These are phyloP conservation scores for Jaculus jaculus DNA, from an alignment of 2,113 vertebrate genomes.

Conservation along the genomic window DNA sequence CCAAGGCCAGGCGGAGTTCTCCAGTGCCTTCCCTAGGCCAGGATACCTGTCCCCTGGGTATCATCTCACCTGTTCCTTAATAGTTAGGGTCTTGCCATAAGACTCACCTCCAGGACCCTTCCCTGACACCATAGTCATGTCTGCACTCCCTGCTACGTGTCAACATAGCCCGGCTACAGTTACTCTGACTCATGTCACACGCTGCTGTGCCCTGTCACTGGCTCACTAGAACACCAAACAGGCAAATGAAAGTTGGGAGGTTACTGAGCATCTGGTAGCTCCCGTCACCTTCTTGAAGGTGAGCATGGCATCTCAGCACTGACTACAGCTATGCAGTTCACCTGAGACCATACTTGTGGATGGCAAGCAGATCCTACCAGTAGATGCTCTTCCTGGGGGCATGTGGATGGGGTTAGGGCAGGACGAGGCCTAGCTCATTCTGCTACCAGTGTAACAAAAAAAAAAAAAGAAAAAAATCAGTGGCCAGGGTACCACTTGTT, in stretches of 20 bases:
- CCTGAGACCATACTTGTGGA: constrained; percentile 97
- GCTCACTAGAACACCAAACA: not conserved
- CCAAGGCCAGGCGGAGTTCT: fast-evolving
- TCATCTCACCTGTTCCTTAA: not conserved
- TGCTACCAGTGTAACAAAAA: fast-evolving
- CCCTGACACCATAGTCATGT: not conserved
- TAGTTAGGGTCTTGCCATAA: not conserved
- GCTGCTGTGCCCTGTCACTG: not conserved
- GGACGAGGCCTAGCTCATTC: not conserved
- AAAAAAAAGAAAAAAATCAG: no score
- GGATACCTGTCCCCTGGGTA: not conserved
- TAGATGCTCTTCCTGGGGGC: constrained; percentile 90
- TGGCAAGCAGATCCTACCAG: constrained; percentile 94
- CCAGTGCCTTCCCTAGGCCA: not conserved
- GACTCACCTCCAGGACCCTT: not conserved
- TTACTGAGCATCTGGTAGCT: not conserved
- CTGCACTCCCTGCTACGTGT: not conserved
- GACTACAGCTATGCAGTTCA: constrained; percentile 97
- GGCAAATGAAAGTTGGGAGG: not conserved
- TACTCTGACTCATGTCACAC: not conserved
- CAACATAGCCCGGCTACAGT: not conserved
- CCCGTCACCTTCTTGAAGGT: constrained; percentile 95
- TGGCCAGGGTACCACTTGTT: fast-evolving
- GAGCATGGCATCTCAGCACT: constrained; percentile 95
- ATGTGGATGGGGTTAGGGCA: not conserved